Base-by-base conservation (phyloP, 2,888 invertebrate species). In the Tuta absoluta region DNA sequence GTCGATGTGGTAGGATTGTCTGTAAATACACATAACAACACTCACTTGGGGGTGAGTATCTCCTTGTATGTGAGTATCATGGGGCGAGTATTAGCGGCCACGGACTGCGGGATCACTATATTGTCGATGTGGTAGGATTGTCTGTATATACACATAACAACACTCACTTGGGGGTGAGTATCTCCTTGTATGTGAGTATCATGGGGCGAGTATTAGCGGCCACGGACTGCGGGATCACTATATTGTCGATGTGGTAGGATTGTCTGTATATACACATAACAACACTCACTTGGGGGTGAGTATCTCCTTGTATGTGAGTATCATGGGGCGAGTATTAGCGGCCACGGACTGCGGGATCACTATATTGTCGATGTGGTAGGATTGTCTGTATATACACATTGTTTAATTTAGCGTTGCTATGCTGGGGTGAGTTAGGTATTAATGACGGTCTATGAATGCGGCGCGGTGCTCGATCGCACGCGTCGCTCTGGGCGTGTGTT, bases 241-340 rank as follows among this genome's bases (percentile, higher is more conserved):
- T 41, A 10, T 41, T 41, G 41, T 41, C 41, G 41, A 41, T 41
- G 41, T 41, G 4, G 41, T 41, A 41, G 11, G 41, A 41, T 10
- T 41, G 41, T 2, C 11, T 41, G 41, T 24, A 1, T 1, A 7
- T 2, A 14, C 8, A 1, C 2, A 14, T 41, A 14, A 2, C n/a
- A 14, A 71, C 77, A 92, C n/a, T n/a, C 84, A 97, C 97, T 97
- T 97, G 81, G 98, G 98, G 76, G 97, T 98, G 79, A 96, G 93
- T 82, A 99, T 99, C 93, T 98, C 98, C 92, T 98, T 98, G 92
- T 98, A 99, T 80, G 96, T 96, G 77, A 98, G 93, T 86, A 97
- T 96, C 89, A 98, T 97, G 68, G 98, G 96, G 67, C 98, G 93
- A n/a, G 96, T 96, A 76, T 94, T 93, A 69, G 97, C 96, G 49